phyloP scores from a whole-genome alignment of 2,113 vertebrate genomes.

The Chaetura pelagica region DNA sequence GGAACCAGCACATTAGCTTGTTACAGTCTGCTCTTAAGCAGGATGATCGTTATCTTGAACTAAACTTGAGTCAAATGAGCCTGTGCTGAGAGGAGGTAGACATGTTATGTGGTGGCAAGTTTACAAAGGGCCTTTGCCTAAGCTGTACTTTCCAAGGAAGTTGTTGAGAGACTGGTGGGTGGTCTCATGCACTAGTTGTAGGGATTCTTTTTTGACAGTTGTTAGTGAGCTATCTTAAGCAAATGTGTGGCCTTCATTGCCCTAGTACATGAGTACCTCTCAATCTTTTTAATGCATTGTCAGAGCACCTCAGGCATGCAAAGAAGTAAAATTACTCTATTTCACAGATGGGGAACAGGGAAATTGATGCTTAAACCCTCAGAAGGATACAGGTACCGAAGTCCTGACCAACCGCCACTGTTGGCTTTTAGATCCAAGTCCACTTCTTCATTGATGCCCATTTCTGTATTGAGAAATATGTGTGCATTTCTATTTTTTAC shows the following conservation, averaged over 20 bases:
- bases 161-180: neutral
- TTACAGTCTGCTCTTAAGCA: neutral
- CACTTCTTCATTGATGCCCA: neutral
- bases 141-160: neutral
- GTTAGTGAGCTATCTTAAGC: conserved; percentile 44
- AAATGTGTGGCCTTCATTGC: conserved; percentile 59
- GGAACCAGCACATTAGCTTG: neutral
- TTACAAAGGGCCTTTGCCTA: neutral
- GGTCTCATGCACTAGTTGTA: neutral
- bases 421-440: neutral
- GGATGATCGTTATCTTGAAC: neutral
- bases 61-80: neutral
- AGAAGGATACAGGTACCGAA: conserved; percentile 41
- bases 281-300: conserved; percentile 68
- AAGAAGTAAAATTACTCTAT: conserved; percentile 61
- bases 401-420: neutral
- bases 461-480: neutral
- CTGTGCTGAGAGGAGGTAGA: neutral
- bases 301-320: conserved; percentile 50
- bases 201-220: neutral
- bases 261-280: conserved; percentile 46
- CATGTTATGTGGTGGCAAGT: neutral
- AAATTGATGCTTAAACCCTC: conserved; percentile 64
- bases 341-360: conserved; percentile 57
- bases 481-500: neutral